Base-by-base conservation (phyloP, 2,797 vertebrate genomes). In the Sebastes glaucus region DNA sequence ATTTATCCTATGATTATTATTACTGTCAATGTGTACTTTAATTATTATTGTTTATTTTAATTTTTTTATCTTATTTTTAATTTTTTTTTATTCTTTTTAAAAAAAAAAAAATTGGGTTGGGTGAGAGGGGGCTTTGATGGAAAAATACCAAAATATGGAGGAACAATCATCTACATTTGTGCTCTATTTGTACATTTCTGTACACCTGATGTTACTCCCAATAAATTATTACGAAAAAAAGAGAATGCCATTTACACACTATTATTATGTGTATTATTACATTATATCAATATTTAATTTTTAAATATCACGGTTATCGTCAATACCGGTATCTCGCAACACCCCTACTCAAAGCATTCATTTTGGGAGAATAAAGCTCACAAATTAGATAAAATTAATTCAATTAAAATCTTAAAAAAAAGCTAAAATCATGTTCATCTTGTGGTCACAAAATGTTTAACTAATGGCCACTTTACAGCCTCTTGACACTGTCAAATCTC, bases 401-500 rank as follows among this genome's bases (percentile, higher is more conserved):
- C 18, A 20, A 65, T n/a, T 22, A 7, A 14, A 30, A 30, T 57
- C 18, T 23, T 1, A 7, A 33, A 16, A 30, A 30, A 42, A 56
- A 46, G 3, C 5, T 20, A 16, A 18, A 52, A 28, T 16, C 9
- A 62, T 9, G 2, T 13, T 11, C 1, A 53, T 77, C 28, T 9
- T 1, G 18, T 62, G 6, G 5, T 61, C 4, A n/a, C 22, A 22
- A 33, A 65, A 38, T 53, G 7, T 59, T 57, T 64, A n/a, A 10
- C 2, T 33, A 42, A 53, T 28, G 1, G 20, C 16, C 49, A 32
- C 22, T 11, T 33, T 11, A 46, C 2, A 53, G 27, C 7, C 5
- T 20, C 4, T 9, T 61, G 25, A 78, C 13, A 32, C 7, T 18
- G 42, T 18, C 0, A 62, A 16, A 18, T 62, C 90, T 90, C 69